A percentile compares a stretch with the other conserved stretches of the same genome.
These are phyloP conservation scores for Drosophila mimetica DNA, from an alignment of 2,888 invertebrate species.

Conservation along the genomic window DNA sequence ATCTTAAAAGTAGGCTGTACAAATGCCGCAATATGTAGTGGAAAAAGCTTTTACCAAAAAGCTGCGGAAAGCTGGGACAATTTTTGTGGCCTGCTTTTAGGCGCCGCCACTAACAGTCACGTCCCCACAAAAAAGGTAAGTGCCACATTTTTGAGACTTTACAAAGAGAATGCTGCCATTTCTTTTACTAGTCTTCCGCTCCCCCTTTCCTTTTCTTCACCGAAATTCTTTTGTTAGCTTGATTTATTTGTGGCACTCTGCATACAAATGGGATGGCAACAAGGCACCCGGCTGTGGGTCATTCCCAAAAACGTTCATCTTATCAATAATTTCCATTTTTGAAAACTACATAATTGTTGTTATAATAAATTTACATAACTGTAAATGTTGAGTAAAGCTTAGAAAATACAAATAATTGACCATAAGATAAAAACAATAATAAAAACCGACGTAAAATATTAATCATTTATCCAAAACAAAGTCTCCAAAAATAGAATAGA, in stretches of 20 bases:
- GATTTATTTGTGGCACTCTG: conserved; percentile 3
- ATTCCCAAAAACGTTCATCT: not conserved
- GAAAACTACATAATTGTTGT: no score
- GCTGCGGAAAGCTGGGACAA: not conserved
- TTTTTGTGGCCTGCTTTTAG: conserved; percentile 2
- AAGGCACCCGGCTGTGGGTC: not conserved
- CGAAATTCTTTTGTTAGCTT: not conserved
- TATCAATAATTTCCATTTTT: no score
- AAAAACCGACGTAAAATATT: no score
- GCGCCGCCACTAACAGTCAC: conserved; percentile 1
- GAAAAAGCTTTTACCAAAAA: not conserved
- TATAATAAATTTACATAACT: no score
- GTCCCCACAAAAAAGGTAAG: not conserved
- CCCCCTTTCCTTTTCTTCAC: not conserved
- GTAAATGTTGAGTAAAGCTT: no score
- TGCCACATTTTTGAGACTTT: not conserved
- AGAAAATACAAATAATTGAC: no score
- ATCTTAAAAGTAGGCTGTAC: no score
- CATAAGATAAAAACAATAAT: no score
- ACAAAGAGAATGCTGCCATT: not conserved
- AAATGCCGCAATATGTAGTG: no score
- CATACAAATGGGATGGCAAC: not conserved
- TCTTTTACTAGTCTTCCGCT: not conserved
- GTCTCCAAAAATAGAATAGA: no score
- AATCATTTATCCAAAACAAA: no score